Conservation (phyloP, 1,140 invertebrate species). For the Dendrolimus punctatus region DNA sequence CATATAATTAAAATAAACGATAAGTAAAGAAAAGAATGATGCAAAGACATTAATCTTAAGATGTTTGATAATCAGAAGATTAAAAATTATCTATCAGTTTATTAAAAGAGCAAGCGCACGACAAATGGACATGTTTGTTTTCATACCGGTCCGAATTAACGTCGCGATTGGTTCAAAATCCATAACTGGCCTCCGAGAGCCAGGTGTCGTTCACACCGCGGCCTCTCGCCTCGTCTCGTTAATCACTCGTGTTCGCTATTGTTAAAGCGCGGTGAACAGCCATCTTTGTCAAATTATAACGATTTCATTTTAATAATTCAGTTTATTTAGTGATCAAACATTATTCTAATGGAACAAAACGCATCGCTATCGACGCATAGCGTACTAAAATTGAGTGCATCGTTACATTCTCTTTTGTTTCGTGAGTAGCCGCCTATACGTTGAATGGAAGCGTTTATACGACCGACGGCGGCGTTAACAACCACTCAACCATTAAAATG, state of each 20-base stretch:
- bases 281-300: constrained; percentile 70
- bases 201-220: constrained; percentile 73
- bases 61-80: too few relatives aligned
- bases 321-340: constrained; percentile 28
- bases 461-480: constrained; percentile 49
- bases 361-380: constrained; percentile 43
- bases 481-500: constrained; percentile 67
- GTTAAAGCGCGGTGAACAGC: constrained; percentile 68
- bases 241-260: constrained; percentile 71
- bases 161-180: constrained; percentile 72
- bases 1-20: too few relatives aligned
- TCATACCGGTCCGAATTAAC: constrained; percentile 72
- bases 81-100: too few relatives aligned
- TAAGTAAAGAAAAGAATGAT: too few relatives aligned
- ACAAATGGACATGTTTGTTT: constrained; percentile 67
- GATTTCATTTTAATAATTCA: constrained; percentile 64
- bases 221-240: constrained; percentile 71
- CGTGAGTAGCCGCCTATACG: constrained; percentile 50
- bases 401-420: constrained; percentile 70
- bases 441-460: constrained; percentile 65
- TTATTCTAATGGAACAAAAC: constrained; percentile 51
- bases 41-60: too few relatives aligned
- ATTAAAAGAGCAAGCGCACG: too few relatives aligned
- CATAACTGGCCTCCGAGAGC: constrained; percentile 70
- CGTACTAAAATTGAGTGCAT: constrained; percentile 43